Evolutionary conservation across 2,113 vertebrate species (phyloP), one percentile per base, ranked within the genome.

Genomic region (Ptilonorhynchus violaceus): DNA sequence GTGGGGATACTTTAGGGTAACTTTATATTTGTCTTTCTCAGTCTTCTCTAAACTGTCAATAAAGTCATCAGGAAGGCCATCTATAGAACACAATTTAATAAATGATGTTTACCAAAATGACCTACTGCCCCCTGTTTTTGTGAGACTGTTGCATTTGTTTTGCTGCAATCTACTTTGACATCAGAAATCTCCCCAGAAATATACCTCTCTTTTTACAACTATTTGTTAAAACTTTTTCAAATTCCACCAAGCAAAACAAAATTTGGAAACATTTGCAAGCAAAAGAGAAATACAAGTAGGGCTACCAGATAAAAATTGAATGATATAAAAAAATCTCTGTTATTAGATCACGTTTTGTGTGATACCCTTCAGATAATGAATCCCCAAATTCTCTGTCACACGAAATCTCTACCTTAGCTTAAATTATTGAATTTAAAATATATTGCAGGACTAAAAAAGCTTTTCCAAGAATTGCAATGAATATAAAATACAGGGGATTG

Each of bases 1-100:
- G 95, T 99, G 99, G 13, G 99, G 99, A 97, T 99, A 99, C 56
- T 99, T 98, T 75, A 99, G 98, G 10, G 99, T 99, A 84, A 99
- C 97, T 95, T 98, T 99, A 76, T 98, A 99, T 53, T 88, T 98
- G 46, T 98, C 97, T 42, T 98, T 97, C 44, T 94, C 96, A 7
- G 95, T 98, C 94, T 97, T 98, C 88, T 99, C 99, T 96, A 99
- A 98, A 58, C 96, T 98, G 35, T 98, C 98, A 89, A 99, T 96
- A 84, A 99, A 99, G 97, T 99, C 99, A 59, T 98, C 98, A 33
- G 99, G 98, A 85, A 99, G 98, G 47, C 98, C 98, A 70, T 98
- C 99, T 99, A 78, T 14, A 76, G 94, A 92, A 96, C 18, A 97
- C 3, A 95, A 88, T 96, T 96, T 91, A 95, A 93, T 89, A 88